These are phyloP conservation scores for Callitettix versicolor DNA, from an alignment of 1,140 invertebrate genomes.

Conservation along the genomic window DNA sequence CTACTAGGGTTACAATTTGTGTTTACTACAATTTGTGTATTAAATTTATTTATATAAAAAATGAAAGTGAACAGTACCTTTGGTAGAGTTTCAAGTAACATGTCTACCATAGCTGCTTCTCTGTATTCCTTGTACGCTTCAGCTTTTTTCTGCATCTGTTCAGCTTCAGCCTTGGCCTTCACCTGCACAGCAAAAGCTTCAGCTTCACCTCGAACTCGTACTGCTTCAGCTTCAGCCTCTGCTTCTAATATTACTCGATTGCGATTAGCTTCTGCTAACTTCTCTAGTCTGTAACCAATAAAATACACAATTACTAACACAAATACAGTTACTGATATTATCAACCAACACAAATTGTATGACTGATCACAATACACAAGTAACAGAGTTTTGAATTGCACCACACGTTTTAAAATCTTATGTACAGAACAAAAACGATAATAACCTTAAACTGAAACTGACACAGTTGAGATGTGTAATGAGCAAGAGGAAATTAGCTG, in stretches of 20 bases:
- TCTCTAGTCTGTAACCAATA: conserved; percentile 57
- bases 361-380: too few species aligned
- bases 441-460: too few species aligned
- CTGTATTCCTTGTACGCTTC: conserved; percentile 94
- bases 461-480: too few species aligned
- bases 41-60: too few species aligned
- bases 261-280: conserved; percentile 84
- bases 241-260: conserved; percentile 78
- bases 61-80: conserved; percentile 71
- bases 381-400: too few species aligned
- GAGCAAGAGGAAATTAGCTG: too few species aligned
- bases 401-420: too few species aligned
- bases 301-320: too few species aligned
- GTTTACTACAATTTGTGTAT: too few species aligned
- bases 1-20: too few species aligned
- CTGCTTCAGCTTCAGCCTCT: conserved; percentile 87
- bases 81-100: conserved; percentile 91
- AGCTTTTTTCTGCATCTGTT: conserved; percentile 93
- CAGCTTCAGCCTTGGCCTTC: conserved; percentile 89
- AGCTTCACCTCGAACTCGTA: conserved; percentile 71
- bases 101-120: conserved; percentile 92
- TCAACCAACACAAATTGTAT: not conserved
- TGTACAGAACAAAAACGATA: too few species aligned
- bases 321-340: not conserved
- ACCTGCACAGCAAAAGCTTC: conserved; percentile 89